Conservation (phyloP, 92 coral and sea anemone genomes). For the Virgularia gustaviana region DNA sequence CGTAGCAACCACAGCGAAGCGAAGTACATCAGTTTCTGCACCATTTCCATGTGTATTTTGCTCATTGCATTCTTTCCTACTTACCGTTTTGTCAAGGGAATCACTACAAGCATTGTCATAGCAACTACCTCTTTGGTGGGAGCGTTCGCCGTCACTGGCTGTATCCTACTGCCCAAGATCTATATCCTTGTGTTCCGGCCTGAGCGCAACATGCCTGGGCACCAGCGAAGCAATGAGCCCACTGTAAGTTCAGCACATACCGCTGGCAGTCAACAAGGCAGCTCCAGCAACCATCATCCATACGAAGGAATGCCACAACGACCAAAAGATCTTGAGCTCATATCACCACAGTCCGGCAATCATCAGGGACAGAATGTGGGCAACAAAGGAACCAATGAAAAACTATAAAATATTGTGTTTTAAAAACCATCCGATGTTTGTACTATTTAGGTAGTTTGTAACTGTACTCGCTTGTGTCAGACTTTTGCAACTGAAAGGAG, state of each 20-base stretch:
- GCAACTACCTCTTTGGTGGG: constrained; percentile 68
- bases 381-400: no score
- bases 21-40: constrained; percentile 79
- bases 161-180: constrained; percentile 74
- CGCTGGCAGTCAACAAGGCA: constrained; percentile 28
- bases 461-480: no score
- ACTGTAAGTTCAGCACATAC: constrained; percentile 30
- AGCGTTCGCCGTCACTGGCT: constrained; percentile 77
- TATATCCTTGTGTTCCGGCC: constrained; percentile 71
- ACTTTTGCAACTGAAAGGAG: no score
- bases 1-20: constrained; percentile 83
- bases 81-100: constrained; percentile 84
- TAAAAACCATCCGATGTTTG: no score
- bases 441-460: no score
- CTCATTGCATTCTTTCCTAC: constrained; percentile 85
- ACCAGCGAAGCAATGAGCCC: constrained; percentile 12
- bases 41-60: constrained; percentile 80
- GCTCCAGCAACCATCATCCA: no score
- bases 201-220: constrained; percentile 48
- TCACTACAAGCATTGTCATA: constrained; percentile 69
- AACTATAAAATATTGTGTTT: no score
- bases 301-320: no score
- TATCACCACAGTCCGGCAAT: no score
- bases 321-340: no score
- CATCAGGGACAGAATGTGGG: no score